phyloP scores from a whole-genome alignment of 2,797 vertebrate species.

The Nannoperca obscura region DNA sequence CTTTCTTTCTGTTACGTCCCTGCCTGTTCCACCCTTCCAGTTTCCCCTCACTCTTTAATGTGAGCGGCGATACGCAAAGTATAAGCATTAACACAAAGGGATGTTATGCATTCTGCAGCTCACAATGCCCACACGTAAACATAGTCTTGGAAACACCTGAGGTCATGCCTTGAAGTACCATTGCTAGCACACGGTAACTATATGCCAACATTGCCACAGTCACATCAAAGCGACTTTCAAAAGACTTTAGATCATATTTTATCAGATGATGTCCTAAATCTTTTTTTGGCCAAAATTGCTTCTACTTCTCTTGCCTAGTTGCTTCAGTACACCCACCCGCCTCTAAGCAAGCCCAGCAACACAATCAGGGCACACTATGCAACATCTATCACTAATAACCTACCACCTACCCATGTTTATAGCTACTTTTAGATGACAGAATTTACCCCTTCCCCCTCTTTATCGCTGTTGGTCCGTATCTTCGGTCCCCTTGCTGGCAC shows the following conservation, averaged over 20 bases:
- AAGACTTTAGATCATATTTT: conserved; percentile 56
- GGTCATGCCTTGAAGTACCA: conserved; percentile 63
- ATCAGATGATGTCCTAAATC: conserved; percentile 53
- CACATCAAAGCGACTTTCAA: conserved; percentile 65
- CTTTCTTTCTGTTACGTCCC: conserved; percentile 49
- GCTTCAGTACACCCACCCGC: conserved; percentile 17
- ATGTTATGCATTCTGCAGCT: conserved; percentile 20
- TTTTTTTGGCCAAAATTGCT: conserved; percentile 43
- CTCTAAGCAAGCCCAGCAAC: conserved; percentile 34
- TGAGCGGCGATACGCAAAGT: conserved; percentile 50
- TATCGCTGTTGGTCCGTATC: conserved; percentile 58
- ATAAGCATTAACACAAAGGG: conserved; percentile 51
- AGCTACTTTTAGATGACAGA: conserved; percentile 80
- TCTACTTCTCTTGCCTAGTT: conserved; percentile 15
- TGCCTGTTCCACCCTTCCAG: conserved; percentile 43
- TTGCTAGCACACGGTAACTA: conserved; percentile 16
- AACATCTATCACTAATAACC: conserved; percentile 68
- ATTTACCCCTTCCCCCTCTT: conserved; percentile 58
- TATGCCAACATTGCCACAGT: conserved; percentile 44
- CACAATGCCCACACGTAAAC: conserved; percentile 36
- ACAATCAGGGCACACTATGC: conserved; percentile 46
- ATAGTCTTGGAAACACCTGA: conserved; percentile 52
- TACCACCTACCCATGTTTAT: conserved; percentile 75
- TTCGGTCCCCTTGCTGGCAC: conserved; percentile 73
- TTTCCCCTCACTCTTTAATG: conserved; percentile 56